Conservation (phyloP, 2,113 vertebrate species). For the Polypterus senegalus region DNA sequence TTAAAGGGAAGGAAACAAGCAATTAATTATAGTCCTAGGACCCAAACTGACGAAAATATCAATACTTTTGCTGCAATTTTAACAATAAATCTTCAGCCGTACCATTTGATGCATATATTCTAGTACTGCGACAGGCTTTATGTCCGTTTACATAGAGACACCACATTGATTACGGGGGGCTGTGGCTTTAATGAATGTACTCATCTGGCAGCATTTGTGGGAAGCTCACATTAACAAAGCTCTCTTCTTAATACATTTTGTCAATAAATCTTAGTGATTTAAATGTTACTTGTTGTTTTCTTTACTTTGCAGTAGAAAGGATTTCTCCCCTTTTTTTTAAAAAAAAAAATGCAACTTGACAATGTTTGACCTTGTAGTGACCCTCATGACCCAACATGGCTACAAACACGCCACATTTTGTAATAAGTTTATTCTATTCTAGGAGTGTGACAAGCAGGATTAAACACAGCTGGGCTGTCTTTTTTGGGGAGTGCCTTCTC, state of each 20-base stretch:
- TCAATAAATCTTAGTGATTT: constrained; percentile 45
- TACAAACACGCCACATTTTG: too few species aligned
- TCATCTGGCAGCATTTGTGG: constrained; percentile 20
- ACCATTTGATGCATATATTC: constrained; percentile 36
- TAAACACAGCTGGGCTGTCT: too few species aligned
- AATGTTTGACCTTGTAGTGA: too few species aligned
- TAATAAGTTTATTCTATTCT: too few species aligned
- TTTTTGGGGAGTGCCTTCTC: too few species aligned
- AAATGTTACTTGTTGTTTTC: constrained; percentile 30
- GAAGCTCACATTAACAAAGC: constrained; percentile 29
- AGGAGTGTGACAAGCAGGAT: too few species aligned
- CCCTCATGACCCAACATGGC: too few species aligned
- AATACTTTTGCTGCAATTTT: constrained; percentile 47
- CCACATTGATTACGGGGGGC: constrained; percentile 40
- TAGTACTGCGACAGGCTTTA: constrained; percentile 37
- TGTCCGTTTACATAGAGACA: constrained; percentile 46
- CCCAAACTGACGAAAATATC: constrained; percentile 44
- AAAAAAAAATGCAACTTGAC: too few species aligned
- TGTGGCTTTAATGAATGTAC: constrained; percentile 37
- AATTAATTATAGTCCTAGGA: constrained; percentile 42
- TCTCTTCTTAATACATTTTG: constrained; percentile 26
- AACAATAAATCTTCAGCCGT: constrained; percentile 39
- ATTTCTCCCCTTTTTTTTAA: too few species aligned
- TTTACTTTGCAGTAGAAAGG: neutral
- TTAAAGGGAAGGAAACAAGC: constrained; percentile 39